phyloP scores from a whole-genome alignment of 2,888 invertebrate genomes.

The Crepidodera aurea region DNA sequence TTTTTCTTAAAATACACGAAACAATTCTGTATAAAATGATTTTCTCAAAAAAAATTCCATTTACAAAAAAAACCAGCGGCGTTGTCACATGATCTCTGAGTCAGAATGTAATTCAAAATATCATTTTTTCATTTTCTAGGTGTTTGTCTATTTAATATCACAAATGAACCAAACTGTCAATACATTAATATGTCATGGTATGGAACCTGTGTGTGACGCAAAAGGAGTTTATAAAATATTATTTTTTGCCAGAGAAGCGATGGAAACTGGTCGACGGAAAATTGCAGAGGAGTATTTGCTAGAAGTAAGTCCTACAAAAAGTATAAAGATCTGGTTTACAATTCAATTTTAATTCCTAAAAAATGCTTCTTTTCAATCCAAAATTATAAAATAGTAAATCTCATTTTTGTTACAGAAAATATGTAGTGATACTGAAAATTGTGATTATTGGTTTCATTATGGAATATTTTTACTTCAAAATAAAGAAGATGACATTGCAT shows the following conservation, averaged over 20 bases:
- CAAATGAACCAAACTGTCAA: slow-evolving; percentile 54
- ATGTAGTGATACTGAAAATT: slow-evolving; percentile 45
- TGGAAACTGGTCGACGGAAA: slow-evolving; percentile 49
- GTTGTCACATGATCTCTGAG: too few species aligned
- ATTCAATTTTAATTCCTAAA: too few species aligned
- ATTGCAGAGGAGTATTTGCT: slow-evolving; percentile 55
- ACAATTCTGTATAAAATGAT: too few species aligned
- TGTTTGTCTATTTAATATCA: slow-evolving; percentile 52
- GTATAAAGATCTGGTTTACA: too few species aligned
- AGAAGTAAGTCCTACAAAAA: slow-evolving; percentile 52
- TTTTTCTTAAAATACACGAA: too few species aligned
- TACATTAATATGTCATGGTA: slow-evolving; percentile 42
- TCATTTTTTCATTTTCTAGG: slow-evolving; percentile 22
- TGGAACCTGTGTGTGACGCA: slow-evolving; percentile 37
- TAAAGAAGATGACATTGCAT: slow-evolving; percentile 51
- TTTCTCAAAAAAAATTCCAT: too few species aligned
- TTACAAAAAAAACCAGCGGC: too few species aligned
- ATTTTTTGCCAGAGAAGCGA: slow-evolving; percentile 57
- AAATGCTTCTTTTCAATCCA: too few species aligned
- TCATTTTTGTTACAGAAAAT: slow-evolving; percentile 51
- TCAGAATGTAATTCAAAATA: too few species aligned
- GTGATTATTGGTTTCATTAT: slow-evolving; percentile 58
- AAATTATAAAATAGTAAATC: too few species aligned
- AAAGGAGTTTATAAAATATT: slow-evolving; percentile 38
- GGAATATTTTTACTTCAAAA: slow-evolving; percentile 54